Percentiles rank a stretch among this genome's conserved stretches.
These are phyloP conservation scores for Lithobates sylvaticus DNA, from an alignment of 2,797 vertebrate species.

Conservation along the genomic window DNA sequence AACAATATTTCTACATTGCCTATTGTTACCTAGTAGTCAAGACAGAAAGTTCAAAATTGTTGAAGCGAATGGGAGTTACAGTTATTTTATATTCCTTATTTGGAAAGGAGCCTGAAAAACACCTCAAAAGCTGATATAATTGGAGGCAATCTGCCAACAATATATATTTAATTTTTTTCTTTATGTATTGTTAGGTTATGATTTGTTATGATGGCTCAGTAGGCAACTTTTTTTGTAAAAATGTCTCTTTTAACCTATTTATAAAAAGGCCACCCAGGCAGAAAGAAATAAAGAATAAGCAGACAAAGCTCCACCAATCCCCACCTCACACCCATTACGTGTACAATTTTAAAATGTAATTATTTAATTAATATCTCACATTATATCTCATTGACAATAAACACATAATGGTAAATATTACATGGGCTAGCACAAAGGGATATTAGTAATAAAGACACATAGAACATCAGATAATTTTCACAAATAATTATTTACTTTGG, in stretches of 20 bases:
- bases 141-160: not conserved
- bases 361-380: no score
- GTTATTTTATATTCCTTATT: not conserved
- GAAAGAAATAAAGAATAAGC: no score
- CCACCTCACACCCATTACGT: no score
- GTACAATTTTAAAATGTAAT: no score
- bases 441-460: no score
- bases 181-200: not conserved
- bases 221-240: not conserved
- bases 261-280: not conserved
- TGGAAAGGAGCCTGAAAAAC: not conserved
- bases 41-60: not conserved
- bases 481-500: no score
- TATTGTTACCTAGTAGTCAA: conserved; percentile 19
- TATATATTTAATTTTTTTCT: not conserved
- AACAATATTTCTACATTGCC: not conserved
- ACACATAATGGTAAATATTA: no score
- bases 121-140: not conserved
- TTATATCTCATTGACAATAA: no score
- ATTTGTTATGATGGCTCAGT: not conserved
- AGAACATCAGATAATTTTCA: no score
- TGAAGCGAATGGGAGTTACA: not conserved
- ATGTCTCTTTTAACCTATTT: not conserved
- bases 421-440: no score
- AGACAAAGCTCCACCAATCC: no score